Evolutionary conservation across 2,797 vertebrate species (phyloP), one percentile per base, ranked within the genome.

Genomic region (Gambusia yucatana): DNA sequence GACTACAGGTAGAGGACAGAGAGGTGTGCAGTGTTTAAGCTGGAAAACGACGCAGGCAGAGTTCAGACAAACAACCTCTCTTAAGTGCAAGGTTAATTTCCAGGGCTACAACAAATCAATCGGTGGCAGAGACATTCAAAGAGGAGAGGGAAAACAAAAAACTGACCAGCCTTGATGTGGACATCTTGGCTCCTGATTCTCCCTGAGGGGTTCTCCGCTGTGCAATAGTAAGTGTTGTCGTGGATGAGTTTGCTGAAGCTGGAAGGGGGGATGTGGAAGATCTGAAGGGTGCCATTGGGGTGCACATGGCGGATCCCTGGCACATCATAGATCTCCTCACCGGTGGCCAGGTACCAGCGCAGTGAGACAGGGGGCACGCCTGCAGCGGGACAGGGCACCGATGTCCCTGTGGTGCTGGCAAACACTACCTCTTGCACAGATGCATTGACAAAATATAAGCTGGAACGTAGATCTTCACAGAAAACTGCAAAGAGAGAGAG

Each of bases 361-460:
- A 98, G 97, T 91, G 97, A 97, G 95, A 97, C 96, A 91, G 97
- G 97, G 93, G 98, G 97, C 95, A 97, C 96, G 82, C 97, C 98
- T 92, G 97, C 96, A 83, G 98, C 98, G 48, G 98, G 98, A 96
- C 98, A 99, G 96, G 98, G 97, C 96, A 99, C 98, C 96, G 97
- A 88, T 41, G 97, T 97, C 97, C 98, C 98, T 95, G 98, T 98
- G 94, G 98, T 98, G 96, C 98, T 99, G 92, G 98, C 98, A 92
- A 99, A 99, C 97, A 99, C 98, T 99, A 99, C 97, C 98, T 99
- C 98, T 98, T 99, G 98, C 98, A 99, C 94, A 98, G 98, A 99
- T 99, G 98, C 98, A 99, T 99, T 99, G 98, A 99, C 97, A 96
- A 99, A 99, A 96, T 99, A 99, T 95, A 99, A 97, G 97, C 98